A percentile compares a stretch with the other conserved stretches of the same genome.
Evolutionary conservation across 2,113 vertebrate species (phyloP).

Genomic region (Pelecanus crispus): DNA sequence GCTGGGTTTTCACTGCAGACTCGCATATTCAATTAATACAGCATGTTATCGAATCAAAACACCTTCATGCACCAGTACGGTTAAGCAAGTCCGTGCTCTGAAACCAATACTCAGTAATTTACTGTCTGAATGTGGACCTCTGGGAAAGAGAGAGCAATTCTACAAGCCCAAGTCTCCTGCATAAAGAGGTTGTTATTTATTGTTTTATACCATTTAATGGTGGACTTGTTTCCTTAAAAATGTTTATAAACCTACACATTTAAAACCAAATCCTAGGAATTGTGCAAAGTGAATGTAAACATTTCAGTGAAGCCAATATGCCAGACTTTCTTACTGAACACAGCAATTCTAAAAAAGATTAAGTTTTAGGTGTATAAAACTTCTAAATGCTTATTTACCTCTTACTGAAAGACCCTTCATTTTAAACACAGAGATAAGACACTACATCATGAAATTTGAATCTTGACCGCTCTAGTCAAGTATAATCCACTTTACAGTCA

Average conservation of each 20-base stretch:
- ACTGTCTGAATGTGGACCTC: not conserved
- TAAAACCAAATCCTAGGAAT: not conserved
- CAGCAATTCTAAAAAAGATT: not conserved
- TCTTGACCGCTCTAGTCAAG: not conserved
- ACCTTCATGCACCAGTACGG: not conserved
- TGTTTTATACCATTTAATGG: not conserved
- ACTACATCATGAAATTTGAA: not conserved
- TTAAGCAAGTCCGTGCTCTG: not conserved
- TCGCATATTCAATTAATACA: not conserved
- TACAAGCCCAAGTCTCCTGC: not conserved
- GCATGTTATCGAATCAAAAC: not conserved
- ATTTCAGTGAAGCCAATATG: not conserved
- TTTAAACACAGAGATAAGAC: not conserved
- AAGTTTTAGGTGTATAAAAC: not conserved
- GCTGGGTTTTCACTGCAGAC: not conserved
- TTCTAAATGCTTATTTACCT: not conserved
- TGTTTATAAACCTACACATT: not conserved
- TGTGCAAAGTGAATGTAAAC: not conserved
- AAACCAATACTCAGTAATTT: not conserved
- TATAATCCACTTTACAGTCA: not conserved
- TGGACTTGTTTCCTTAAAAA: not conserved
- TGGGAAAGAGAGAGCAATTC: not conserved
- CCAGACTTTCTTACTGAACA: not conserved
- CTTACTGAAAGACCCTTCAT: not conserved
- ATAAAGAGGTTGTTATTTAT: not conserved